Percentiles rank a stretch among this genome's conserved stretches.
Conservation (phyloP, 92 coral and sea anemone genomes). For the Siderastrea radians region DNA sequence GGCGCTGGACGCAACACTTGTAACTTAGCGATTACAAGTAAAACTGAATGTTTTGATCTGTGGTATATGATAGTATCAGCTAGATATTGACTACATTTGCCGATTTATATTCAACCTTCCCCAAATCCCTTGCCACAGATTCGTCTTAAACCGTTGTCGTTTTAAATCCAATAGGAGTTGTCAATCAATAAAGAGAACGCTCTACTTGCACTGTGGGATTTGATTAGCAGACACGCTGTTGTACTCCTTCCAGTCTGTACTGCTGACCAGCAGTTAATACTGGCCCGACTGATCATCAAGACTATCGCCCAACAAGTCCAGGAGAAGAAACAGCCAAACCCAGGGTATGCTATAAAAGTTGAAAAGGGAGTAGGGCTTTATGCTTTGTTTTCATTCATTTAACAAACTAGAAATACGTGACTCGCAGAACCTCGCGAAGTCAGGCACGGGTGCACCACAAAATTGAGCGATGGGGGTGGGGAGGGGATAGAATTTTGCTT, state of each 20-base stretch:
- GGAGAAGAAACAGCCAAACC: background rate
- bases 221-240: slow-evolving; percentile 53
- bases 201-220: slow-evolving; percentile 77
- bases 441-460: too few relatives aligned
- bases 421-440: too few relatives aligned
- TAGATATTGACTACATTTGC: background rate
- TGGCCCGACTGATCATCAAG: slow-evolving; percentile 47
- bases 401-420: too few relatives aligned
- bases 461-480: too few relatives aligned
- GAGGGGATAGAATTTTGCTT: too few relatives aligned
- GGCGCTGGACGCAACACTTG: too few relatives aligned
- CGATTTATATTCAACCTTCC: background rate
- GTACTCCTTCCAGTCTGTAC: slow-evolving; percentile 60
- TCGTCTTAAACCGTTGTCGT: background rate
- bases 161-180: slow-evolving; percentile 51
- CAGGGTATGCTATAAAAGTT: slow-evolving; percentile 4
- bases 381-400: background rate
- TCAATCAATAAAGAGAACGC: slow-evolving; percentile 59
- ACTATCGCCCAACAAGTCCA: slow-evolving; percentile 3
- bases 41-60: too few relatives aligned
- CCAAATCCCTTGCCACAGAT: background rate
- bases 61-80: background rate
- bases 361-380: background rate
- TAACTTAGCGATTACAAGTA: too few relatives aligned
- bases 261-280: slow-evolving; percentile 50